These are phyloP conservation scores for Acipenser ruthenus DNA, from an alignment of 2,797 vertebrate species.

Conservation along the genomic window DNA sequence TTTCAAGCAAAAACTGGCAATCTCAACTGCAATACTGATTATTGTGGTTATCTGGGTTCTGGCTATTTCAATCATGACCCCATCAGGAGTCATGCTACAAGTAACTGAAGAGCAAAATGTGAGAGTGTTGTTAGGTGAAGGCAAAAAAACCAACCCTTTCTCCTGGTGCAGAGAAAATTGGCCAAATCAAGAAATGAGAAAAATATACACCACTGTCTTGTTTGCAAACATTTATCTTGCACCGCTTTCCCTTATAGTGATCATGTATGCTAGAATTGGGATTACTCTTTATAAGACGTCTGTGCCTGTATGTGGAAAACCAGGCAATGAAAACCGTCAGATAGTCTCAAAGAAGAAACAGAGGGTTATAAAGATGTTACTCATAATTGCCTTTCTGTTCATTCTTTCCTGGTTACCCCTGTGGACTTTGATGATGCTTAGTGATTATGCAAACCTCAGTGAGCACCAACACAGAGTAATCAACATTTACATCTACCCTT, in stretches of 20 bases:
- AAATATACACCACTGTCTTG: conserved; percentile 80
- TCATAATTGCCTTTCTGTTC: conserved; percentile 77
- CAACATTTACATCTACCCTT: conserved; percentile 80
- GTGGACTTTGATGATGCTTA: conserved; percentile 90
- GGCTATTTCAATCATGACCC: conserved; percentile 78
- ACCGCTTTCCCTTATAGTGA: conserved; percentile 71
- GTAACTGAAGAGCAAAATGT: conserved; percentile 70
- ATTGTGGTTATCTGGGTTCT: conserved; percentile 76
- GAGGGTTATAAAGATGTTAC: conserved; percentile 78
- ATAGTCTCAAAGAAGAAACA: conserved; percentile 64
- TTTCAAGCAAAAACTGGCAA: conserved; percentile 78
- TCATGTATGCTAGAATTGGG: conserved; percentile 77
- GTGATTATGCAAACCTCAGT: conserved; percentile 71
- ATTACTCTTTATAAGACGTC: conserved; percentile 60
- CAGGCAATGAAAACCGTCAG: conserved; percentile 39
- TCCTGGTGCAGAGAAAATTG: conserved; percentile 86
- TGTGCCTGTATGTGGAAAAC: conserved; percentile 22
- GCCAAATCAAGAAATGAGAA: conserved; percentile 78
- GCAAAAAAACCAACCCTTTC: conserved; percentile 57
- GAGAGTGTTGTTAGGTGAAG: conserved; percentile 47
- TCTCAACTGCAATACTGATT: conserved; percentile 58
- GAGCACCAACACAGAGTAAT: conserved; percentile 63
- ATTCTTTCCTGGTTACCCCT: conserved; percentile 85
- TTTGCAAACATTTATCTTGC: conserved; percentile 84
- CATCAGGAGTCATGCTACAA: conserved; percentile 81